phyloP scores from a whole-genome alignment of 30 jellyfish, hydroid and myxozoan species.

The Aurelia sp. region DNA sequence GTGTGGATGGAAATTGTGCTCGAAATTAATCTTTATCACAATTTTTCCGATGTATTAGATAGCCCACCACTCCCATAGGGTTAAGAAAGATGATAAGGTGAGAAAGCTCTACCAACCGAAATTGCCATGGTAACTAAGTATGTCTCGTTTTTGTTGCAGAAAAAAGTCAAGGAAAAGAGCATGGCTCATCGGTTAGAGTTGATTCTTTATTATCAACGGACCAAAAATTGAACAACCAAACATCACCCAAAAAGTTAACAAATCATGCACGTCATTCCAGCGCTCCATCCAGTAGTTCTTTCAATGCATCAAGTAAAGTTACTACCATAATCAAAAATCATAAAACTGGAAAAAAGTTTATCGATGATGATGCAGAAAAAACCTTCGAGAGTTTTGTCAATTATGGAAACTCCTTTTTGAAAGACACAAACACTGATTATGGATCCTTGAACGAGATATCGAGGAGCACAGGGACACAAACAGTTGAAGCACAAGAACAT shows the following conservation, averaged over 20 bases:
- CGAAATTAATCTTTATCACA: too few relatives aligned
- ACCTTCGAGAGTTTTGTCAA: slow-evolving; percentile 52
- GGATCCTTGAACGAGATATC: slow-evolving; percentile 8
- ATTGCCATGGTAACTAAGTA: too few relatives aligned
- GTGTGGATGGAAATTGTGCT: too few relatives aligned
- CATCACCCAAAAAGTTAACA: neutral
- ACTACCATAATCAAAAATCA: neutral
- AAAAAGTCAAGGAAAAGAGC: neutral
- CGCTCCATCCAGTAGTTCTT: slow-evolving; percentile 38
- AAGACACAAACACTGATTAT: neutral
- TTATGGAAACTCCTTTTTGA: slow-evolving; percentile 13
- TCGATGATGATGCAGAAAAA: slow-evolving; percentile 33
- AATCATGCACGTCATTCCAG: slow-evolving; percentile 64
- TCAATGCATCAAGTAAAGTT: neutral
- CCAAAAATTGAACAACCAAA: slow-evolving; percentile 19
- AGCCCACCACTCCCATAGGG: too few relatives aligned
- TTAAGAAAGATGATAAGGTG: too few relatives aligned
- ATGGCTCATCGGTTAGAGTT: neutral
- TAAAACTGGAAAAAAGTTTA: neutral
- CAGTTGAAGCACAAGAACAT: neutral
- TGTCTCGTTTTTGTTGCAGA: neutral
- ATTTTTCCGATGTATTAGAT: too few relatives aligned
- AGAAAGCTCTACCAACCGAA: too few relatives aligned
- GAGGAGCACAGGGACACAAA: slow-evolving; percentile 30
- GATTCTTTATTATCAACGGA: neutral